Base-by-base conservation (phyloP, 2,888 invertebrate genomes). In the Nomada ruficornis region DNA sequence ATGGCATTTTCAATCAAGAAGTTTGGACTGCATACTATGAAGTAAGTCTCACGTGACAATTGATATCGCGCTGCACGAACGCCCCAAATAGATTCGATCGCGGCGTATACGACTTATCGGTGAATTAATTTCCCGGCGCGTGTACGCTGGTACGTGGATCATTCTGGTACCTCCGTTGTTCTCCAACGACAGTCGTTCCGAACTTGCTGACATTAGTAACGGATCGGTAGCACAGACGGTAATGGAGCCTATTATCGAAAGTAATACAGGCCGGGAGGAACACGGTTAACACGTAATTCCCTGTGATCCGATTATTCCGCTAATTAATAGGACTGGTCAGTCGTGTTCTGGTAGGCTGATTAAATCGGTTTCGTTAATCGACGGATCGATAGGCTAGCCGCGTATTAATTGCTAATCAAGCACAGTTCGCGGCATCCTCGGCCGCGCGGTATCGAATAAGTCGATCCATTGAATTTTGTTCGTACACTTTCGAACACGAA, bases 241-340 rank as follows among this genome's bases (percentile, higher is more conserved):
- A 88, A 88, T 81, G 67, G 84, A 78, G 80, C 84, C 86, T 88
- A 86, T 88, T 85, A 84, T 77, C 70, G 85, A 86, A 88, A 88
- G 86, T 86, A 83, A 88, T 88, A 80, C 72, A 80, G 80, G 83
- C 63, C 57, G 83, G 74, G 50, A 77, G 72, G 77, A 76, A 65
- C 70, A 83, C 78, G 77, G 77, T 88, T 85, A 88, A 83, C 84
- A 84, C 76, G 77, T 84, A 83, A 87, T 84, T 82, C 82, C 83
- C 76, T 73, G 79, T 85, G 81, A 88, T 88, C 88, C 83, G 88
- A 88, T 88, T 88, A 88, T 88, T 88, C 88, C 85, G 88, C 85
- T 87, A 88, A 88, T 88, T 88, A 88, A 88, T 86, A 80, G 88
- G 80, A 85, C 85, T 74, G 83, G 77, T 79, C 85, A 81, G 77